A percentile compares a stretch with the other conserved stretches of the same genome.
These are phyloP conservation scores for Daphoenositta chrysoptera DNA, from an alignment of 2,113 vertebrate species.

Conservation along the genomic window DNA sequence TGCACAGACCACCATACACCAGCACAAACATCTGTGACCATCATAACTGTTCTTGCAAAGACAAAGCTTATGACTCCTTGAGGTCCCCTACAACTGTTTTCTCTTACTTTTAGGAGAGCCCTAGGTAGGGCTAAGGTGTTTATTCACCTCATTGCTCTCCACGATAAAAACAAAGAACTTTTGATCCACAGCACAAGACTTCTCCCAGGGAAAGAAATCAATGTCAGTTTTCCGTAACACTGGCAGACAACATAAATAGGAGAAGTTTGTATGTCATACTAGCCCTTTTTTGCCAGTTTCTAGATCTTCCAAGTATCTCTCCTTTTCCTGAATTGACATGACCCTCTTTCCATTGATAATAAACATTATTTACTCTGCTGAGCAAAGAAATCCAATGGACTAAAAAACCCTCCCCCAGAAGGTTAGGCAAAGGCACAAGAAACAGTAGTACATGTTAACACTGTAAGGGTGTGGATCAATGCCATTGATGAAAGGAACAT, in stretches of 20 bases:
- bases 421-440: not conserved
- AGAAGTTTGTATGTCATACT: not conserved
- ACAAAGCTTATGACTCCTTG: not conserved
- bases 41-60: not conserved
- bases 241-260: not conserved
- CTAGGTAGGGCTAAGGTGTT: not conserved
- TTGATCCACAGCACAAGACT: not conserved
- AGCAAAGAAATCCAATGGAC: not conserved
- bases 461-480: not conserved
- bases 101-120: not conserved
- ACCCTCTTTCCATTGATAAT: not conserved
- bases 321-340: not conserved
- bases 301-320: not conserved
- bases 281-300: not conserved
- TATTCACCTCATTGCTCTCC: not conserved
- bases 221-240: not conserved
- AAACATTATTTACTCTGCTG: not conserved
- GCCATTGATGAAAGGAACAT: not conserved
- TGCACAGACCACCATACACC: fast-evolving
- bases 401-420: not conserved
- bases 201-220: not conserved
- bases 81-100: not conserved
- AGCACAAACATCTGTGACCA: not conserved
- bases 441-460: not conserved
- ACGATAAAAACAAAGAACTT: not conserved